phyloP scores from a whole-genome alignment of 2,888 invertebrate genomes.

The Drosophila peninsularis region DNA sequence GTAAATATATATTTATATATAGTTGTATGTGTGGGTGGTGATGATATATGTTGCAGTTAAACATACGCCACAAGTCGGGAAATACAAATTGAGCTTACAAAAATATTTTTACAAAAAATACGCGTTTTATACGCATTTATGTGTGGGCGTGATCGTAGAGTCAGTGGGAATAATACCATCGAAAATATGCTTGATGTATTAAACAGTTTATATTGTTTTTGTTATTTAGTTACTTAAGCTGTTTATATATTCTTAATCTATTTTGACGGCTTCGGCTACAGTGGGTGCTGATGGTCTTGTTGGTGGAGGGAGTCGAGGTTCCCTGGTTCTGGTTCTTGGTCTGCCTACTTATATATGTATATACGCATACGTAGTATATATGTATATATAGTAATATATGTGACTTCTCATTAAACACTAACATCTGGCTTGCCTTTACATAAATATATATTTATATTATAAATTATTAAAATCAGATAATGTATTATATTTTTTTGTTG shows the following conservation, averaged over 20 bases:
- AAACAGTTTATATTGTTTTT: conserved; percentile 4
- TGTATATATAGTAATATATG: conserved; percentile 1
- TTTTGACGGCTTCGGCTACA: conserved; percentile 42
- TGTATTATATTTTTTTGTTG: conserved; percentile 18
- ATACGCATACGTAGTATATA: not conserved
- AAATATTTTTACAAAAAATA: conserved; percentile 57
- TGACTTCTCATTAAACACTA: conserved; percentile 28
- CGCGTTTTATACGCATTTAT: conserved; percentile 48
- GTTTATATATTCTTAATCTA: conserved; percentile 24
- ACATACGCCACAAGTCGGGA: conserved; percentile 36
- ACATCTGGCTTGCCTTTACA: conserved; percentile 42
- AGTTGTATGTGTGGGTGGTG: conserved; percentile 12
- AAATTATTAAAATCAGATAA: conserved; percentile 43
- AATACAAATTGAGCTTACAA: conserved; percentile 41
- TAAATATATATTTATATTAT: conserved; percentile 32
- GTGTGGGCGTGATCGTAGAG: conserved; percentile 4
- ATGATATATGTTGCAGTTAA: conserved; percentile 39
- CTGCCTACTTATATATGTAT: conserved; percentile 11
- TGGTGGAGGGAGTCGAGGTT: conserved; percentile 46
- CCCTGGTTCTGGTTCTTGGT: conserved; percentile 45
- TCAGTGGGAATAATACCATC: conserved; percentile 16
- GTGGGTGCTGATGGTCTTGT: conserved; percentile 36
- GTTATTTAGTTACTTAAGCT: conserved; percentile 2
- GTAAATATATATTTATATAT: conserved; percentile 19
- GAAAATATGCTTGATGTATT: conserved; percentile 18